Evolutionary conservation across 2,113 vertebrate species (phyloP), one percentile per base, ranked within the genome.

Genomic region (Pungitius pungitius): DNA sequence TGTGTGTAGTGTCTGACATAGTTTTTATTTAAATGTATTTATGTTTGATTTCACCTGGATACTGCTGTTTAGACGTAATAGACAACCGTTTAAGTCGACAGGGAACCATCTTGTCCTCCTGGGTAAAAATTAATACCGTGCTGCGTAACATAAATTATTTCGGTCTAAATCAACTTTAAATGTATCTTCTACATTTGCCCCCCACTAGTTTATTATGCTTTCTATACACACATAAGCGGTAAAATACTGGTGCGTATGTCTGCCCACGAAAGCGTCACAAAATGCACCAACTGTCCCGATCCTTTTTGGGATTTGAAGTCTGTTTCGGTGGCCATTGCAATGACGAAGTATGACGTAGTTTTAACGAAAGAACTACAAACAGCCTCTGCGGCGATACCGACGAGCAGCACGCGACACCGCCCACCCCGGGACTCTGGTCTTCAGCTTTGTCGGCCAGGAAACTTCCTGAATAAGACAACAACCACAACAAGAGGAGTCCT

Each of bases 391-490:
- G 42, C 2, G 63, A 78, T 30, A 59, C 47, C 72, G 58, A 74
- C 70, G 58, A 60, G 26, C 57, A 52, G 35, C 27, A 43, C 27
- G 15, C 40, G 64, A 71, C 81, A 56, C 68, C 69, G 74, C 81
- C 85, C 77, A 57, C 54, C 57, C 67, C 72, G 11, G 57, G 61
- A 35, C 67, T 75, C 52, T 82, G 62, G 61, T 64, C 56, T 67
- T 15, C 67, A 83, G 78, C 70, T 89, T 80, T 71, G 61, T 81
- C 72, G 69, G 73, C 64, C 73, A 60, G 77, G 86, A 91, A 91
- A 92, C 91, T 93, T 94, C 91, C 91, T 89, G 89, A 87, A 87
- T 85, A 59, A 81, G 17, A 85, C 42, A 49, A 60, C 74, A 62
- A 72, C 55, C 72, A 80, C 74, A 86, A 78, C 75, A 74, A 80